phyloP scores from a whole-genome alignment of 2,797 vertebrate species.

The Pangasius mekongensis region DNA sequence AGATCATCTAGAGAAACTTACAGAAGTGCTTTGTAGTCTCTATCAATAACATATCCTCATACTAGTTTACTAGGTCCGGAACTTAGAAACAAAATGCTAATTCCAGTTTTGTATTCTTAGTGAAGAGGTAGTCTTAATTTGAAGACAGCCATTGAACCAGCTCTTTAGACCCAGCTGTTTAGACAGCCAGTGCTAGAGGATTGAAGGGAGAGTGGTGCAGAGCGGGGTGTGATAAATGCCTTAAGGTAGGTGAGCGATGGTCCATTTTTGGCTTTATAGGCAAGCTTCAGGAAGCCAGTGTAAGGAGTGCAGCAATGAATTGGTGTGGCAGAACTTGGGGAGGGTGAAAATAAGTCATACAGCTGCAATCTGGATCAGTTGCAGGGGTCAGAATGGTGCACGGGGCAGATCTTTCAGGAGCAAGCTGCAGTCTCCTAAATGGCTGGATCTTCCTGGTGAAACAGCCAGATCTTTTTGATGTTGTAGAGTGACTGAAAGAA shows the following conservation, averaged over 20 bases:
- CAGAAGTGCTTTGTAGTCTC: background rate
- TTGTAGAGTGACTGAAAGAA: background rate
- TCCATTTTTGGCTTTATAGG: background rate
- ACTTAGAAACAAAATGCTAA: background rate
- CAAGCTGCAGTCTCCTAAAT: background rate
- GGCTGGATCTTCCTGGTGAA: background rate
- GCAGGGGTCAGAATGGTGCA: background rate
- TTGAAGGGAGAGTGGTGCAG: background rate
- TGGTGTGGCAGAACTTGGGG: background rate
- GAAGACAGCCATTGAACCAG: background rate
- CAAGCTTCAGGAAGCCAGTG: background rate
- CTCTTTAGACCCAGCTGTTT: background rate
- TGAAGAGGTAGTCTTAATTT: background rate
- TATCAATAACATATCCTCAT: background rate
- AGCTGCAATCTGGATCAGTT: background rate
- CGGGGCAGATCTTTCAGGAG: background rate
- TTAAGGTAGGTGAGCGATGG: background rate
- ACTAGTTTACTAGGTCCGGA: background rate
- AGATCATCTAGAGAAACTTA: background rate
- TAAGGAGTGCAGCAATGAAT: background rate
- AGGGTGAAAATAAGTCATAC: background rate
- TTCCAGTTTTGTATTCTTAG: background rate
- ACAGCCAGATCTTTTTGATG: background rate
- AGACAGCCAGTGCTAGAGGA: background rate
- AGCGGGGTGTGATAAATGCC: background rate